Base-by-base conservation (phyloP, 2,888 invertebrate species). In the Tortrix viridana region DNA sequence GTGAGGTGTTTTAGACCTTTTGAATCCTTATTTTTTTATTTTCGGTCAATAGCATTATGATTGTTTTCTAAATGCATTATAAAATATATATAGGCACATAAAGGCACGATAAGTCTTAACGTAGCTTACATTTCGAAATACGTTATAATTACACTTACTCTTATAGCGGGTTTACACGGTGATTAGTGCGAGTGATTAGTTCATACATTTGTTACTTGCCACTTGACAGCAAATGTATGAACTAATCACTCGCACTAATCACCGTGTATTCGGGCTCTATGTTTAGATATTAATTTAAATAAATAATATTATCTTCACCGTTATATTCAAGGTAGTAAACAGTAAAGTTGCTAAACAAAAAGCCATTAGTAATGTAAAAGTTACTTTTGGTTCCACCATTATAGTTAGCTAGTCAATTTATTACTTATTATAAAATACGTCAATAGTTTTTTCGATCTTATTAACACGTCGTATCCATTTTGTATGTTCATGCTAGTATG, bases 241-340 rank as follows among this genome's bases (percentile, higher is more conserved):
- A n/a, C n/a, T n/a, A n/a, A n/a, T n/a, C n/a, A n/a, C n/a, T n/a
- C n/a, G n/a, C n/a, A n/a, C n/a, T n/a, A n/a, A n/a, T n/a, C n/a
- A n/a, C n/a, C n/a, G n/a, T n/a, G n/a, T n/a, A n/a, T n/a, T n/a
- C n/a, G n/a, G n/a, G n/a, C n/a, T n/a, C n/a, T n/a, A 62, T 50
- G 32, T 52, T 55, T 54, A 44, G 60, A 19, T 48, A 37, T 60
- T 60, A 60, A 52, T 60, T 60, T 52, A 38, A 60, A 60, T 65
- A 60, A 55, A 65, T 60, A 56, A 65, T 52, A 60, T 60, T 53
- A 50, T 52, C 54, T 65, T 46, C 41, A 56, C 44, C 5, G 49
- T 56, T 60, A 52, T 32, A 61, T 65, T 61, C 52, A 23, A 54
- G 44, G 38, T 58, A 49, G 57, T 46, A 58, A 57, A 58, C 16